Evolutionary conservation across 2,888 invertebrate species (phyloP).

Genomic region (Boloria euphrosyne): DNA sequence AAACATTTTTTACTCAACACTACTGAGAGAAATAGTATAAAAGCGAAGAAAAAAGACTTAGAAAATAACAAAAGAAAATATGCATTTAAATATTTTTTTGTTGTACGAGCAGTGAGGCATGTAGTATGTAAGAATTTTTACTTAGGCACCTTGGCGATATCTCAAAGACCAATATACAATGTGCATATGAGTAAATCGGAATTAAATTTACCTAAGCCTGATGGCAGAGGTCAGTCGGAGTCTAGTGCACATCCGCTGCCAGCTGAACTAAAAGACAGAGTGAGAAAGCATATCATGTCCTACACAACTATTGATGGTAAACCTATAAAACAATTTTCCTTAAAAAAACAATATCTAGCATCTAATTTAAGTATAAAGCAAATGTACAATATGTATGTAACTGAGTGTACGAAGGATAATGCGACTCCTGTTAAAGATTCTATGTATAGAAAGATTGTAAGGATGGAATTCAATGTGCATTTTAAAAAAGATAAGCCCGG

Average conservation of each 20-base stretch:
- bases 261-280: slow-evolving; percentile 63
- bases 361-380: slow-evolving; percentile 64
- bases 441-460: slow-evolving; percentile 76
- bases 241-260: slow-evolving; percentile 66
- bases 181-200: slow-evolving; percentile 73
- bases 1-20: slow-evolving; percentile 72
- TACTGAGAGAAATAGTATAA: slow-evolving; percentile 65
- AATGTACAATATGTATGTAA: slow-evolving; percentile 68
- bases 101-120: slow-evolving; percentile 60
- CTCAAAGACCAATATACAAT: slow-evolving; percentile 75
- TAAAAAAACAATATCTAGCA: slow-evolving; percentile 66
- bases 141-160: slow-evolving; percentile 73
- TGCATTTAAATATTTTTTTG: slow-evolving; percentile 72
- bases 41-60: slow-evolving; percentile 49
- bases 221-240: slow-evolving; percentile 66
- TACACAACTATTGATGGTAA: slow-evolving; percentile 64
- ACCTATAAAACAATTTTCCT: slow-evolving; percentile 61
- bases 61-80: slow-evolving; percentile 58
- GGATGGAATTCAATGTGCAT: slow-evolving; percentile 68
- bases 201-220: slow-evolving; percentile 72
- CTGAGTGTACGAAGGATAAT: slow-evolving; percentile 59
- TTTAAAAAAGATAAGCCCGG: slow-evolving; percentile 64
- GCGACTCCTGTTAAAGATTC: slow-evolving; percentile 65
- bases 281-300: slow-evolving; percentile 65
- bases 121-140: slow-evolving; percentile 75